Conservation (phyloP, 2,888 invertebrate genomes). For the Strigamia maritima region DNA sequence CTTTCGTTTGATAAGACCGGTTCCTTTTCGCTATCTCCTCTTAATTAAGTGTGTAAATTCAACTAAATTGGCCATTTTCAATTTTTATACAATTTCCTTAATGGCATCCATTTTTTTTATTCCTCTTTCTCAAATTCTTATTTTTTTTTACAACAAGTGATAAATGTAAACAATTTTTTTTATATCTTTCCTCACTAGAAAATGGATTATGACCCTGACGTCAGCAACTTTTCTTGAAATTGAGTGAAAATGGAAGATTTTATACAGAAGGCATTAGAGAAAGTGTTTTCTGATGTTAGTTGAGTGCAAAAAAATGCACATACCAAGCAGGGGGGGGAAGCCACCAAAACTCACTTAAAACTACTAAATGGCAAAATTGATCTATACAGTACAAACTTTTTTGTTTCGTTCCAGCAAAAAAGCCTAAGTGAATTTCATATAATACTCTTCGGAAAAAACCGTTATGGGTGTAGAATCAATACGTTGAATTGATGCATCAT, state of each 20-base stretch:
- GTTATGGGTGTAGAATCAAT: too few relatives aligned
- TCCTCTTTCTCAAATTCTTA: not conserved
- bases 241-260: not conserved
- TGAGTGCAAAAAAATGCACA: conserved; percentile 23
- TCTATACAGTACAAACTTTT: not conserved
- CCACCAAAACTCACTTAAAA: conserved; percentile 11
- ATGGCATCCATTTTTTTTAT: not conserved
- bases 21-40: not conserved
- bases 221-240: not conserved
- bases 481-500: too few relatives aligned
- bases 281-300: conserved; percentile 23
- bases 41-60: conserved; percentile 8
- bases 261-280: conserved; percentile 16
- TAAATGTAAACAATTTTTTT: conserved; percentile 1
- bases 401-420: not conserved
- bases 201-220: not conserved
- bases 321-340: not conserved
- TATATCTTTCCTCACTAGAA: not conserved
- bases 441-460: too few relatives aligned
- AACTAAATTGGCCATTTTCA: not conserved
- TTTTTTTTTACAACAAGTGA: not conserved
- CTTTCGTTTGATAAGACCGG: not conserved
- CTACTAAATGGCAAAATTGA: conserved; percentile 16
- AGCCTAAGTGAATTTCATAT: not conserved
- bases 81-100: not conserved